These are phyloP conservation scores for Sula dactylatra DNA, from an alignment of 2,113 vertebrate species.

Conservation along the genomic window DNA sequence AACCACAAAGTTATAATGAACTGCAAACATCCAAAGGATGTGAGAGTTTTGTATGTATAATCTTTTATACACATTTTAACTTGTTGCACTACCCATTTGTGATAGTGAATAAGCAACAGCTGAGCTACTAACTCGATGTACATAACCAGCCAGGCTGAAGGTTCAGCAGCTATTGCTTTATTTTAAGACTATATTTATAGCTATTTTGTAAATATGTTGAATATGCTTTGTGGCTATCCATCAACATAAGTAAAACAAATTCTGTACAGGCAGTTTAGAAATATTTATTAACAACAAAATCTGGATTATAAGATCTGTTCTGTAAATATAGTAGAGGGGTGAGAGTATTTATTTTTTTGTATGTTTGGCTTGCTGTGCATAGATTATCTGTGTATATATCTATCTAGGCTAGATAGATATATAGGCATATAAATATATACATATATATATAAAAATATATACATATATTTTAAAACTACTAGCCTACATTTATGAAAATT, in stretches of 20 bases:
- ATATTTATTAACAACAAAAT: constrained; percentile 86
- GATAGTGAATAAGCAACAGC: constrained; percentile 73
- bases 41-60: constrained; percentile 86
- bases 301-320: constrained; percentile 71
- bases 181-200: constrained; percentile 80
- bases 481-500: constrained; percentile 51
- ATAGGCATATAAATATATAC: constrained; percentile 52
- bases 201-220: constrained; percentile 78
- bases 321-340: constrained; percentile 77
- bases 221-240: constrained; percentile 84
- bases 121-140: constrained; percentile 76
- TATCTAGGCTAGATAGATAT: constrained; percentile 54
- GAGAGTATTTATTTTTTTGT: constrained; percentile 86
- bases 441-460: constrained; percentile 52
- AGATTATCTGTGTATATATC: constrained; percentile 60
- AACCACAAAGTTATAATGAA: constrained; percentile 85
- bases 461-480: constrained; percentile 69
- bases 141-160: constrained; percentile 70
- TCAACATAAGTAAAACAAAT: constrained; percentile 75
- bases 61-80: constrained; percentile 86
- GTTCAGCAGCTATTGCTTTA: constrained; percentile 70
- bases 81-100: constrained; percentile 81
- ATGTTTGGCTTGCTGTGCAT: constrained; percentile 71
- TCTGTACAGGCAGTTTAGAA: constrained; percentile 72
- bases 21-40: constrained; percentile 87